These are phyloP conservation scores for Ceratosolen fusciceps DNA, from an alignment of 1,140 invertebrate genomes.

Conservation along the genomic window DNA sequence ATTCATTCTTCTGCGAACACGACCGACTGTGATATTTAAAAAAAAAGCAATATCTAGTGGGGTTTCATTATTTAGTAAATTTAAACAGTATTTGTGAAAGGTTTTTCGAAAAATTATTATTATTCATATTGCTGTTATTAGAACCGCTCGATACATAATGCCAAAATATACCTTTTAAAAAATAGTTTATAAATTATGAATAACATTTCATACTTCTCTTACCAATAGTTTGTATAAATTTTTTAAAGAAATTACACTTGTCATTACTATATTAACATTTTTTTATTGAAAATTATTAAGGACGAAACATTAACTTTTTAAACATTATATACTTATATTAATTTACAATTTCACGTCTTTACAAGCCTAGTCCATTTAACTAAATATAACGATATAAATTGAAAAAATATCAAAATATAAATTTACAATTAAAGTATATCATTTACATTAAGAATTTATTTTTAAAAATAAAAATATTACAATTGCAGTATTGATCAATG, in stretches of 20 bases:
- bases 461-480: not conserved
- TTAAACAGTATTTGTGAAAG: too few species aligned
- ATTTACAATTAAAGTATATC: slow-evolving; percentile 10
- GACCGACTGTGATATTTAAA: too few species aligned
- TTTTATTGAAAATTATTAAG: slow-evolving; percentile 46
- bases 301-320: slow-evolving; percentile 41
- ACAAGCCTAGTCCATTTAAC: slow-evolving; percentile 9
- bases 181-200: not conserved
- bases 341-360: slow-evolving; percentile 42
- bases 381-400: slow-evolving; percentile 25
- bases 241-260: not conserved
- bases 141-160: too few species aligned
- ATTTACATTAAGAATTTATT: not conserved
- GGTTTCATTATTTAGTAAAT: too few species aligned
- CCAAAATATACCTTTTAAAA: too few species aligned
- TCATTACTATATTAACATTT: slow-evolving; percentile 31
- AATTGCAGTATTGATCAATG: slow-evolving; percentile 9
- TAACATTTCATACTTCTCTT: not conserved
- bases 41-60: too few species aligned
- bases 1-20: too few species aligned
- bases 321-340: slow-evolving; percentile 32
- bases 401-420: slow-evolving; percentile 17
- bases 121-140: too few species aligned
- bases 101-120: too few species aligned
- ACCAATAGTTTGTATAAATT: too few species aligned